Evolutionary conservation across 1,140 invertebrate genomes (phyloP).

Genomic region (Orussus abietinus): DNA sequence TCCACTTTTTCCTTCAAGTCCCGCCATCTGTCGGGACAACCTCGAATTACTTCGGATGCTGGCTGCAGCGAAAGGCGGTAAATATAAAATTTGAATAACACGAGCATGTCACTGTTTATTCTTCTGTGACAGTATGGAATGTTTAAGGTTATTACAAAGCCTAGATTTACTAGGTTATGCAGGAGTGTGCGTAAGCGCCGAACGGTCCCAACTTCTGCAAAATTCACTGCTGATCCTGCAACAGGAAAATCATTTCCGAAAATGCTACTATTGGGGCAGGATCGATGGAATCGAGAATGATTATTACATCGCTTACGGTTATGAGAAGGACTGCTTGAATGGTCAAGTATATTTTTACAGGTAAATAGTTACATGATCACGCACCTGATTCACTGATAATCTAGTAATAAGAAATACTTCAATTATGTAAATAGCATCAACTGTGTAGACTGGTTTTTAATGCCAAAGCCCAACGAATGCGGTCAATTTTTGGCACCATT

Average conservation of each 20-base stretch:
- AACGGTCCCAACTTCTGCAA: constrained; percentile 63
- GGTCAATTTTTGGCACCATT: constrained; percentile 59
- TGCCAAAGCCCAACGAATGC: constrained; percentile 60
- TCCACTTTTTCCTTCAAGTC: too few species aligned
- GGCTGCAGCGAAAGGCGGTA: too few species aligned
- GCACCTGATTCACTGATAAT: too few species aligned
- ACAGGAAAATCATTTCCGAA: constrained; percentile 70
- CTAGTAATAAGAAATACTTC: constrained; percentile 5
- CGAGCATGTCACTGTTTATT: too few species aligned
- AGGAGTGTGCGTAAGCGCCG: constrained; percentile 62
- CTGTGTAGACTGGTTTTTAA: constrained; percentile 64
- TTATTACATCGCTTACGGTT: constrained; percentile 73
- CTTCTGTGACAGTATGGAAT: constrained; percentile 40
- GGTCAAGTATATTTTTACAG: constrained; percentile 68
- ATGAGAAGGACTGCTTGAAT: constrained; percentile 61
- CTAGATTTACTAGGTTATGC: constrained; percentile 49
- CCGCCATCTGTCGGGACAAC: too few species aligned
- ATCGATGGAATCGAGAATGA: constrained; percentile 64
- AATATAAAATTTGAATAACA: too few species aligned
- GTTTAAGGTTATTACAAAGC: constrained; percentile 33
- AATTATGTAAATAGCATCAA: constrained; percentile 52
- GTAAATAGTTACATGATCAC: too few species aligned
- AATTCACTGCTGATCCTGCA: constrained; percentile 68
- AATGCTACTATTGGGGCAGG: constrained; percentile 72
- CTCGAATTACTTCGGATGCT: too few species aligned